These are phyloP conservation scores for Eledone cirrhosa DNA, from an alignment of 2,888 invertebrate species.

Conservation along the genomic window DNA sequence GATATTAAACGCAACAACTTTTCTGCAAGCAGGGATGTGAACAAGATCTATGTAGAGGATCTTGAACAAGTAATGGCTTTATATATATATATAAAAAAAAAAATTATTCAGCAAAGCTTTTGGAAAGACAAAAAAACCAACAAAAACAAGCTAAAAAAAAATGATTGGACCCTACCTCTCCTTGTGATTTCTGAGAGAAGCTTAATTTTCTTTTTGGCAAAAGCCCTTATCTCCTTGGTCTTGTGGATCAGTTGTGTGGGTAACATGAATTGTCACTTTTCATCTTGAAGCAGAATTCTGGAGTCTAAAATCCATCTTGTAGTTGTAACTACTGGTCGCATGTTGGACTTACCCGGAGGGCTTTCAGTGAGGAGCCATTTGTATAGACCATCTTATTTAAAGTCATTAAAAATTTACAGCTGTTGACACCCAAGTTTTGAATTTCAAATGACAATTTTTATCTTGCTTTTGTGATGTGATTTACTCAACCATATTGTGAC, in stretches of 20 bases:
- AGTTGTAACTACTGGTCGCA: constrained; percentile 24
- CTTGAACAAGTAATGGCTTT: constrained; percentile 12
- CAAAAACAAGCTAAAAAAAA: neutral
- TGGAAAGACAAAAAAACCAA: neutral
- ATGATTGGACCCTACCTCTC: constrained; percentile 7
- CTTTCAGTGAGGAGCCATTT: constrained; percentile 29
- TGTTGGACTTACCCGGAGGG: constrained; percentile 30
- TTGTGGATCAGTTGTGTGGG: constrained; percentile 23
- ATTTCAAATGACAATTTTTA: constrained; percentile 10
- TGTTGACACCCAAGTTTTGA: constrained; percentile 27
- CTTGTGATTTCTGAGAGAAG: constrained; percentile 21
- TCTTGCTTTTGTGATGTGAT: constrained; percentile 7
- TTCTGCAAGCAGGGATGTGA: constrained; percentile 25
- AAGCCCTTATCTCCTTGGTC: constrained; percentile 15
- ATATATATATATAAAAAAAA: constrained; percentile 1
- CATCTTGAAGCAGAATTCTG: constrained; percentile 27
- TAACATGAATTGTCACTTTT: constrained; percentile 28
- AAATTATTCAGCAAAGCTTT: constrained; percentile 2
- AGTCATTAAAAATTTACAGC: constrained; percentile 27
- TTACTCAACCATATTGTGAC: neutral
- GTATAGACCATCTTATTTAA: constrained; percentile 27
- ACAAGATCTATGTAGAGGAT: constrained; percentile 13
- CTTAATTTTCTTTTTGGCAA: neutral
- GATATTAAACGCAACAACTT: constrained; percentile 26
- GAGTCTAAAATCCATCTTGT: constrained; percentile 29